Conservation (phyloP, 2,113 vertebrate genomes). For the Mustela nigripes region DNA sequence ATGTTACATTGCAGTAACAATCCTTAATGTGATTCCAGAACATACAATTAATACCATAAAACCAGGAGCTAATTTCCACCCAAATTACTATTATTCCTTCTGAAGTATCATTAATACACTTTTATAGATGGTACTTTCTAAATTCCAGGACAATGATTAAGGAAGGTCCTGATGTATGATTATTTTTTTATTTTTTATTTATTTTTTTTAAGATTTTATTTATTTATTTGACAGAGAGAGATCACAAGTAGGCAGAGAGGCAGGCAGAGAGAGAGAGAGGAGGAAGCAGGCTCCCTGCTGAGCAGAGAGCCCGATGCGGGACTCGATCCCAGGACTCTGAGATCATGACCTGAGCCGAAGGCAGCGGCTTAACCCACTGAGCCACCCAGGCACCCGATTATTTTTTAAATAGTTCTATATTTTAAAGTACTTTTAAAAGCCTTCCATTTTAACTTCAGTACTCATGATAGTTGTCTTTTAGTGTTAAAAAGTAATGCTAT, state of each 20-base stretch:
- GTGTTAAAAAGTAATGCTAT: background rate
- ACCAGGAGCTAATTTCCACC: background rate
- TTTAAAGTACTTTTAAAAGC: background rate
- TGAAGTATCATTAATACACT: background rate
- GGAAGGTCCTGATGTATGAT: background rate
- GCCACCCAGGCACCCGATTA: background rate
- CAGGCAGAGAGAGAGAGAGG: too few relatives aligned
- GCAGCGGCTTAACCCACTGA: too few relatives aligned
- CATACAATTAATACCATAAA: slow-evolving; percentile 5
- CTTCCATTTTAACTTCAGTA: background rate
- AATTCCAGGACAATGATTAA: background rate
- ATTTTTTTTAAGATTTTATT: too few relatives aligned
- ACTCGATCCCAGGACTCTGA: too few relatives aligned
- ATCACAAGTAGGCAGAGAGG: too few relatives aligned
- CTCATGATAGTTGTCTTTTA: background rate
- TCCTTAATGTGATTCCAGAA: background rate
- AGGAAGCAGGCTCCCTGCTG: too few relatives aligned
- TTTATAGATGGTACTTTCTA: background rate
- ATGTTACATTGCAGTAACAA: background rate
- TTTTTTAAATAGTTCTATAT: background rate
- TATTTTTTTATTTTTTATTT: too few relatives aligned
- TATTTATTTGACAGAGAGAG: too few relatives aligned
- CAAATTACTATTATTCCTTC: background rate
- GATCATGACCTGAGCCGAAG: too few relatives aligned
- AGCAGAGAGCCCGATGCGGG: too few relatives aligned